phyloP scores from a whole-genome alignment of 1,140 invertebrate genomes.

The Oedothorax gibbosus region DNA sequence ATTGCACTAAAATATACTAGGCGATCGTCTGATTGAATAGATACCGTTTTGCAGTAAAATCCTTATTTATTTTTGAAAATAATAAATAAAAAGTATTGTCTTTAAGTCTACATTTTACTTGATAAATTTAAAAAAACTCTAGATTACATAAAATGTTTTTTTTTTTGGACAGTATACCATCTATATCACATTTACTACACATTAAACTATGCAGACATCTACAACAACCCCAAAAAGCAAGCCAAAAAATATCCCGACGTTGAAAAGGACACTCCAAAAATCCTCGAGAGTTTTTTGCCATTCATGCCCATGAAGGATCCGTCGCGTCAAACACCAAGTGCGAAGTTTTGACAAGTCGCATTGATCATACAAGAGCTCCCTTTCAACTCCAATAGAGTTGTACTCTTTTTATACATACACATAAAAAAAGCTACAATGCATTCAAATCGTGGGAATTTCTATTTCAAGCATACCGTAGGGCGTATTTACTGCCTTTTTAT shows the following conservation, averaged over 20 bases:
- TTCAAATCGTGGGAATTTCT: constrained; percentile 28
- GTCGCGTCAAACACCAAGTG: constrained; percentile 9
- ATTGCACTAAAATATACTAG: too few relatives aligned
- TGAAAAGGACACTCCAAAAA: constrained; percentile 6
- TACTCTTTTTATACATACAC: background rate
- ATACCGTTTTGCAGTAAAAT: too few relatives aligned
- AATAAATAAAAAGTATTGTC: too few relatives aligned
- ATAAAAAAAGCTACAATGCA: background rate
- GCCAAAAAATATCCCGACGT: background rate
- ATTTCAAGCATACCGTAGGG: constrained; percentile 15
- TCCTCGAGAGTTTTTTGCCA: background rate
- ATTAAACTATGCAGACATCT: background rate
- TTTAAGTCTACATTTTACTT: too few relatives aligned
- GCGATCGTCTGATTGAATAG: too few relatives aligned
- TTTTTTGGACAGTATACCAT: too few relatives aligned
- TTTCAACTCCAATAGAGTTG: background rate
- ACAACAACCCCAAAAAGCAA: background rate
- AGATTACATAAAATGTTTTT: too few relatives aligned
- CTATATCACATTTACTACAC: too few relatives aligned
- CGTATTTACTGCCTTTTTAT: constrained; percentile 16
- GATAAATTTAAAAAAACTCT: too few relatives aligned
- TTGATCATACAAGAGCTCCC: constrained; percentile 22
- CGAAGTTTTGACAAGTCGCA: constrained; percentile 42
- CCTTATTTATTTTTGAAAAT: too few relatives aligned
- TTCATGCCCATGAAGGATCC: constrained; percentile 3